These are phyloP conservation scores for Thecocarcelia acutangulata DNA, from an alignment of 2,888 invertebrate species.

Conservation along the genomic window DNA sequence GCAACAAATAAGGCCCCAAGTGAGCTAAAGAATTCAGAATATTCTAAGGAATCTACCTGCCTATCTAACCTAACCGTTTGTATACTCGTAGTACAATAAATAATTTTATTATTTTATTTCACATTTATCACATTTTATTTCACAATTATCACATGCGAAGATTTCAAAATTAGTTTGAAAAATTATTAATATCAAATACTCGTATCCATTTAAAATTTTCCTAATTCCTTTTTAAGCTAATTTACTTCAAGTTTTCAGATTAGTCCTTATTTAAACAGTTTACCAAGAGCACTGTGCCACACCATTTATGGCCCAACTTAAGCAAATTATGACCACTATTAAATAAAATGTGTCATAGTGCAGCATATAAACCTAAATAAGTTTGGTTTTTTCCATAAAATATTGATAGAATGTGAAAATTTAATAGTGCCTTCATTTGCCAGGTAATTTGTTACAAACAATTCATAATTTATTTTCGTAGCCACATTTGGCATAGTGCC, in stretches of 20 bases:
- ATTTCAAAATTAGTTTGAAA: conserved; percentile 45
- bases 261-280: not conserved
- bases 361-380: conserved; percentile 53
- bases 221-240: not conserved
- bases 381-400: conserved; percentile 59
- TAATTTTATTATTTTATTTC: too few species aligned
- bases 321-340: conserved; percentile 59
- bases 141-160: conserved; percentile 1
- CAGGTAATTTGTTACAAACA: conserved; percentile 65
- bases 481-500: conserved; percentile 68
- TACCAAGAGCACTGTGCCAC: conserved; percentile 27
- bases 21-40: too few species aligned
- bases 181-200: conserved; percentile 29
- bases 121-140: too few species aligned
- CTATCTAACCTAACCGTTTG: too few species aligned
- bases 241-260: not conserved
- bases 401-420: conserved; percentile 67
- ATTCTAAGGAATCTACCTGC: too few species aligned
- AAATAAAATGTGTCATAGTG: conserved; percentile 60
- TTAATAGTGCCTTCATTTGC: conserved; percentile 65
- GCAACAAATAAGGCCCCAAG: too few species aligned
- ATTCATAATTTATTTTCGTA: conserved; percentile 67
- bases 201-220: not conserved
- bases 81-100: too few species aligned
- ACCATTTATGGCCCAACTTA: conserved; percentile 51